Base-by-base conservation (phyloP, 1,140 invertebrate species). In the Alviniconcha marisindica region DNA sequence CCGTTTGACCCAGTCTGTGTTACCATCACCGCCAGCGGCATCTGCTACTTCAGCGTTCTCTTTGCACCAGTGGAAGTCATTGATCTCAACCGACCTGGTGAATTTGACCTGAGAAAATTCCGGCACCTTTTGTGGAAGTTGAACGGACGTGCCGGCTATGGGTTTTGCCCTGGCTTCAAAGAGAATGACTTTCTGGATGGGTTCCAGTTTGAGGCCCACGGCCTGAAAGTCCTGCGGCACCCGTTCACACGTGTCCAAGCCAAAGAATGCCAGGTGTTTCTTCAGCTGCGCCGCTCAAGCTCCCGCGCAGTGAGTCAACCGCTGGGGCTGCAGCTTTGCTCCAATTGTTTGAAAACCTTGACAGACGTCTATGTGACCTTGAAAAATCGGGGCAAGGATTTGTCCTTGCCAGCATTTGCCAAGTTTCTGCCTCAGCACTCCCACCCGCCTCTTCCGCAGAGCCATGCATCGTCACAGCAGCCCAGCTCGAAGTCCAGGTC, bases 141-240 rank as follows among this genome's bases (percentile, higher is more conserved):
- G 78, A 80, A 63, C 12, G 78, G 78, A 21, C 54, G 78, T 4
- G 54, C 78, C n/a, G 78, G 78, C 7, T 80, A 66, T 31, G 78
- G 78, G 36, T 80, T 80, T 24, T 80, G 78, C 40, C 78, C 78
- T 15, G 78, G 78, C 38, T 80, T 80, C 56, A 80, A 69, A 38
- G 60, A 63, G 33, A 66, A 14, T 18, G 78, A 80, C 78, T 80
- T 80, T 40, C 56, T 60, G 0, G 14, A 33, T 42, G 56, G 38
- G 3, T 80, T 80, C 38, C 15, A 38, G 24, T 80, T 69, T 66
- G 40, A 44, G 24, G 36, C 1, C 1, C 40, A 80, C 31, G 78
- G 78, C 7, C n/a, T 80, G 33, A 15, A 80, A 28, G 54, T 80
- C 33, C 36, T 80, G 40, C 14, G 21, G 36, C 78, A 69, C 21